phyloP scores from a whole-genome alignment of 1,140 invertebrate genomes.

The Tetramorium alpestre region DNA sequence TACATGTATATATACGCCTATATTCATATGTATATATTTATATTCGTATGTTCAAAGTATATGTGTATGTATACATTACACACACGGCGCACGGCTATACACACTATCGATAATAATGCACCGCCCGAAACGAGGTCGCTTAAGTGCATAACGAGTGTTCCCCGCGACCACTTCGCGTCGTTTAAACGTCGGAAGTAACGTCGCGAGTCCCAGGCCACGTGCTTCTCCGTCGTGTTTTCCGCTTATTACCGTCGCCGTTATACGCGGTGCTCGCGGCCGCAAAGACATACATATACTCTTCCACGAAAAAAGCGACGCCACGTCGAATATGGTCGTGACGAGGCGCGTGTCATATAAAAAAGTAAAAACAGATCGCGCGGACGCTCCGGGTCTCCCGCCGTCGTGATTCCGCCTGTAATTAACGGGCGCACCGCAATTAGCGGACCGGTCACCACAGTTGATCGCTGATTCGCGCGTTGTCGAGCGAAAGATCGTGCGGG shows the following conservation, averaged over 20 bases:
- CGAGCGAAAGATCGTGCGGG: slow-evolving; percentile 19
- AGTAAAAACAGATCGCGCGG: slow-evolving; percentile 52
- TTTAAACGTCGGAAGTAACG: slow-evolving; percentile 21
- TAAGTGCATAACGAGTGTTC: slow-evolving; percentile 53
- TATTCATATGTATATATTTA: slow-evolving; percentile 71
- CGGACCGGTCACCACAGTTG: background rate
- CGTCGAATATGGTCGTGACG: slow-evolving; percentile 32
- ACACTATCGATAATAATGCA: slow-evolving; percentile 52
- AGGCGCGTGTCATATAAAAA: slow-evolving; percentile 48
- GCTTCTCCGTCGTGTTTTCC: too few species aligned
- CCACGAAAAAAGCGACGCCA: background rate
- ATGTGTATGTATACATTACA: slow-evolving; percentile 39
- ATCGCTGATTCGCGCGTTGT: background rate
- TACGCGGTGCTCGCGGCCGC: background rate
- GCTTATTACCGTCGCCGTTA: too few species aligned
- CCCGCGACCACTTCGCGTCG: slow-evolving; percentile 49
- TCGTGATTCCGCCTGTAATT: background rate
- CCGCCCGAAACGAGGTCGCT: slow-evolving; percentile 56
- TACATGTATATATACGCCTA: slow-evolving; percentile 61
- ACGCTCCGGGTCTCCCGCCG: background rate
- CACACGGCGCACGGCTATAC: slow-evolving; percentile 49
- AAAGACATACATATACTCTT: background rate
- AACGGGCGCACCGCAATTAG: background rate
- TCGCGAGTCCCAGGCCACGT: slow-evolving; percentile 9
- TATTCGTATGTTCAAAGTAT: slow-evolving; percentile 67